Percentiles rank a stretch among this genome's conserved stretches.
These are phyloP conservation scores for Calidris pugnax DNA, from an alignment of 2,113 vertebrate genomes.

Conservation along the genomic window DNA sequence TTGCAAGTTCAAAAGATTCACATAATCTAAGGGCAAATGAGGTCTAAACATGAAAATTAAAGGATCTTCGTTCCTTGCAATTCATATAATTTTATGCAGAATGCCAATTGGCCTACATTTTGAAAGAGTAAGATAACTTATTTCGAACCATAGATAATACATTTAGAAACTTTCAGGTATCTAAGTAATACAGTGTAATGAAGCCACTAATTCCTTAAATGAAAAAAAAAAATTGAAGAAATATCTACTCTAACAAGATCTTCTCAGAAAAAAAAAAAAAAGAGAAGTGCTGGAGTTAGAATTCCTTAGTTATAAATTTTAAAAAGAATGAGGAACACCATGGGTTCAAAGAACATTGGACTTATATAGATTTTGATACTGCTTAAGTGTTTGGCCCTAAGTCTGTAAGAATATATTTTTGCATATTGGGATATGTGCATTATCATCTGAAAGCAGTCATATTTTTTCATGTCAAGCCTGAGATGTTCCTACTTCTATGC, in stretches of 20 bases:
- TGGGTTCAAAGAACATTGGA: neutral
- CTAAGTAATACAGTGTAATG: neutral
- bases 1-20: neutral
- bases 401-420: neutral
- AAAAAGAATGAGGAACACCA: neutral
- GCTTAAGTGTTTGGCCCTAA: neutral
- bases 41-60: constrained; percentile 21
- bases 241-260: neutral
- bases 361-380: neutral
- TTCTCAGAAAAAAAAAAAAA: neutral
- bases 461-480: neutral
- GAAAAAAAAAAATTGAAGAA: neutral
- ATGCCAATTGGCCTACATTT: neutral
- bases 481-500: neutral
- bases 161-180: neutral
- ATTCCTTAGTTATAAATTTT: neutral
- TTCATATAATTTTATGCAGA: neutral
- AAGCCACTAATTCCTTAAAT: neutral
- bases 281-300: neutral
- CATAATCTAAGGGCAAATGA: neutral
- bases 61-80: neutral
- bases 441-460: neutral
- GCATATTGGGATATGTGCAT: neutral
- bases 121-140: neutral
- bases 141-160: neutral